Percentiles rank a stretch among this genome's conserved stretches.
Conservation (phyloP, 1,140 invertebrate species). For the Drosophila pectinifera region DNA sequence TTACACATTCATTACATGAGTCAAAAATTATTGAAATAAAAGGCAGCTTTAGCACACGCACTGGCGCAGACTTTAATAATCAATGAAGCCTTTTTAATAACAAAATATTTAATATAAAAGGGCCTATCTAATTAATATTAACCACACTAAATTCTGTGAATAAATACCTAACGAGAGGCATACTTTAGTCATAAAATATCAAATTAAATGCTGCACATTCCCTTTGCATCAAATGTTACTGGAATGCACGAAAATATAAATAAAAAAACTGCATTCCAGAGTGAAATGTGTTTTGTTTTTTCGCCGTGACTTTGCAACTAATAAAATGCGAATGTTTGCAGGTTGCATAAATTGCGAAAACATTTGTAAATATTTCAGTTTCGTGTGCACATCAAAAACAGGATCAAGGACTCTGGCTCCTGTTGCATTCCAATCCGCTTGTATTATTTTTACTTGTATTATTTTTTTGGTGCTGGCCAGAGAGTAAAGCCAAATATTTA, state of each 20-base stretch:
- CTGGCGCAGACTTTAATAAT: neutral
- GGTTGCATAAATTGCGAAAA: constrained; percentile 50
- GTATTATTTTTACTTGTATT: no score
- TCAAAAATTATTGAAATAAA: constrained; percentile 22
- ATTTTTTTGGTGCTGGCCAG: constrained; percentile 13
- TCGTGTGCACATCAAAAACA: constrained; percentile 31
- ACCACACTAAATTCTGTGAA: constrained; percentile 7
- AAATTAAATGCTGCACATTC: constrained; percentile 29
- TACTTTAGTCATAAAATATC: constrained; percentile 22
- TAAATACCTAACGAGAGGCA: constrained; percentile 5
- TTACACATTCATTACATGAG: constrained; percentile 44
- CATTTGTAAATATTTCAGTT: constrained; percentile 63
- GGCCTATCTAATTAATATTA: neutral
- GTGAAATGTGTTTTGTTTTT: constrained; percentile 25
- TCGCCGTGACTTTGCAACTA: constrained; percentile 22
- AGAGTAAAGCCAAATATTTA: constrained; percentile 49
- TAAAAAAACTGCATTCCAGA: constrained; percentile 24
- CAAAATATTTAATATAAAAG: neutral
- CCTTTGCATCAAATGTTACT: constrained; percentile 8
- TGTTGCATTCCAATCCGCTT: constrained; percentile 27
- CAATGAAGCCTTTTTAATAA: neutral
- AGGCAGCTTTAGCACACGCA: constrained; percentile 6
- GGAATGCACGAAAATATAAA: constrained; percentile 6
- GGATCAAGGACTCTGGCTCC: constrained; percentile 26
- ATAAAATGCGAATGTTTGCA: constrained; percentile 39